Base-by-base conservation (phyloP, 2,113 vertebrate species). In the Pica pica region DNA sequence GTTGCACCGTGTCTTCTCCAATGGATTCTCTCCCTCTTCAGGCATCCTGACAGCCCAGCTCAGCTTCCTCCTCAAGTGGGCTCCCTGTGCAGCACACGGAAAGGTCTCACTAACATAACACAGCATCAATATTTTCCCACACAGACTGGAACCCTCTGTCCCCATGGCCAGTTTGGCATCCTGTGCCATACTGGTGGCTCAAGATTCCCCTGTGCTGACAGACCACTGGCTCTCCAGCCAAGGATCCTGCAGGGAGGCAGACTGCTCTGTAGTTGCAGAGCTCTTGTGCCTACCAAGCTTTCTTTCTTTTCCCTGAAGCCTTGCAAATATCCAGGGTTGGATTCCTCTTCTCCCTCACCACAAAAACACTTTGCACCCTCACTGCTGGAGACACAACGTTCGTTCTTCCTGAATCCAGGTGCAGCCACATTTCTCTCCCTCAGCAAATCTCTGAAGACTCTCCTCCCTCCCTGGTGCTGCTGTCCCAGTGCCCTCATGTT, bases 1-100 rank as follows among this genome's bases (percentile, higher is more conserved):
- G 0, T 18, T 2, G 2, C 3, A 6, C 23, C 1, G 0, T 3
- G 4, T 33, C 30, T 50, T 65, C 75, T 86, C 37, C 6, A 9
- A 27, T 19, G 42, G 39, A 46, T 28, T 55, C 9, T 55, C 26
- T 21, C 30, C 24, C 22, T 65, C 18, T 56, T 46, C 73, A 57
- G 57, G 28, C 35, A 39, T 39, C 39, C 56, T 50, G 67, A 35
- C 69, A 86, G 50, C 46, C 41, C 13, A 5, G 50, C 16, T 89
- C 30, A 13, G 9, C 46, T 83, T 31, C 24, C 18, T 63, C 14
- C 68, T 83, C 1, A 1, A 24, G 67, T 3, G 15, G 19, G 17
- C 13, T 76, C n/a, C 50, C 56, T 50, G 13, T 13, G 11, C 28
- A 50, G 28, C 31, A 9, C 53, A 33, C 7, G 2, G 26, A 42